phyloP scores from a whole-genome alignment of 1,140 invertebrate species.

The Danaus plexippus region DNA sequence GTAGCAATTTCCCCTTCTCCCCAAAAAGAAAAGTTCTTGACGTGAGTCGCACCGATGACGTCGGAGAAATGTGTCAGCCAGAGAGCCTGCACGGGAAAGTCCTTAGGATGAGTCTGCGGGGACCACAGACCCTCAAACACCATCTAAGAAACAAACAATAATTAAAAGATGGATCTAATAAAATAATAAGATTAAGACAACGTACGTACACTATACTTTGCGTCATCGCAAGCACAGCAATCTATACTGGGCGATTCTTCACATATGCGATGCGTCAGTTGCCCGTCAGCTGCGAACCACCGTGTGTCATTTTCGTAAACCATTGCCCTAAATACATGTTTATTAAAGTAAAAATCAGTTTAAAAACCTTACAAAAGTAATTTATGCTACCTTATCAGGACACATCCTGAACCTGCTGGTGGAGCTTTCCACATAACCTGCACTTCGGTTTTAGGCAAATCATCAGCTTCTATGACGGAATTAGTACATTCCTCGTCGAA shows the following conservation, averaged over 20 bases:
- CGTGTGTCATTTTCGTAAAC: conserved; percentile 85
- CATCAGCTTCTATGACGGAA: conserved; percentile 84
- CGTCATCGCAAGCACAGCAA: conserved; percentile 94
- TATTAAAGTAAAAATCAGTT: not conserved
- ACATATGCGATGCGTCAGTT: conserved; percentile 86
- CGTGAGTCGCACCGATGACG: conserved; percentile 96
- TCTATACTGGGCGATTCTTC: conserved; percentile 73
- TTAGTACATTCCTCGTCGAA: conserved; percentile 92
- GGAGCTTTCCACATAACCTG: conserved; percentile 94
- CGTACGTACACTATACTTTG: conserved; percentile 85
- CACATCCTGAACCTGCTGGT: conserved; percentile 85
- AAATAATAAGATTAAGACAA: not conserved
- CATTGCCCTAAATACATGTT: conserved; percentile 79
- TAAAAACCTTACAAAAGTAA: no score
- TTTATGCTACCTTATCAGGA: conserved; percentile 78
- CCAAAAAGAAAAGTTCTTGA: conserved; percentile 94
- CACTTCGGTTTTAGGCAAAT: conserved; percentile 87
- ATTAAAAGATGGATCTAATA: not conserved
- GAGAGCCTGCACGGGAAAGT: conserved; percentile 87
- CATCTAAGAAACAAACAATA: conserved; percentile 73
- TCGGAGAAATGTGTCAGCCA: conserved; percentile 98
- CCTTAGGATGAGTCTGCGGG: conserved; percentile 94
- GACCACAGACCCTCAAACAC: conserved; percentile 98
- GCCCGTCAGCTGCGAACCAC: conserved; percentile 94
- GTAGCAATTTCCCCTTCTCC: conserved; percentile 91